phyloP scores from a whole-genome alignment of 2,888 invertebrate species.

The Drosophila birchii region DNA sequence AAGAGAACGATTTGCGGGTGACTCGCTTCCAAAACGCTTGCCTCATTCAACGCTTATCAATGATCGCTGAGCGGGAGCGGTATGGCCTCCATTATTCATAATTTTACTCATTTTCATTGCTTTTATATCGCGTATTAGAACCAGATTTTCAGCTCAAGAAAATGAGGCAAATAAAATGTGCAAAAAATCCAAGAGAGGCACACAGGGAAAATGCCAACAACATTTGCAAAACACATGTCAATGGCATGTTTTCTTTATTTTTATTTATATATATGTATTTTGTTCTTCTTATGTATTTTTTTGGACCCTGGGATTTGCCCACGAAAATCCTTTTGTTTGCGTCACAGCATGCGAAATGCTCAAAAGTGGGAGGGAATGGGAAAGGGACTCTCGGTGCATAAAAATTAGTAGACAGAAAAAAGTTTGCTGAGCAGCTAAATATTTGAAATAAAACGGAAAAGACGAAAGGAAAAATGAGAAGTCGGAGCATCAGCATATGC shows the following conservation, averaged over 20 bases:
- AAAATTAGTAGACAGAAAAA: conserved; percentile 57
- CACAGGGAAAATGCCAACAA: conserved; percentile 51
- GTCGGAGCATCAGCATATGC: conserved; percentile 65
- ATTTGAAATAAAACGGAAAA: conserved; percentile 43
- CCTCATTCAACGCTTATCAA: conserved; percentile 60
- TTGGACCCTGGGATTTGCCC: conserved; percentile 47
- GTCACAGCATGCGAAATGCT: conserved; percentile 43
- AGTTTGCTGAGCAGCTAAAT: conserved; percentile 45
- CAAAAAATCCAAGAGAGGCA: conserved; percentile 22
- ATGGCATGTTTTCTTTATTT: conserved; percentile 64
- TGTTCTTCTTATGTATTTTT: conserved; percentile 5
- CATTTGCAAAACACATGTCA: conserved; percentile 81
- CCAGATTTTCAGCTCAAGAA: conserved; percentile 24
- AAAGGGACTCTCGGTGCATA: conserved; percentile 34
- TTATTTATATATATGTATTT: conserved; percentile 8
- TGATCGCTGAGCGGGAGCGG: conserved; percentile 29
- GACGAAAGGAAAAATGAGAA: conserved; percentile 39
- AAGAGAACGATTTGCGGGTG: conserved; percentile 24
- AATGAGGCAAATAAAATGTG: conserved; percentile 21
- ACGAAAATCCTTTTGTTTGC: conserved; percentile 50
- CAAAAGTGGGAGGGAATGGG: conserved; percentile 13
- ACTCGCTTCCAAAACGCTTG: conserved; percentile 50
- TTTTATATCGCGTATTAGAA: conserved; percentile 47
- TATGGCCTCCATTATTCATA: conserved; percentile 46
- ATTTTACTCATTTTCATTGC: conserved; percentile 23